Evolutionary conservation across 2,113 vertebrate species (phyloP).

Genomic region (Trinectes maculatus): DNA sequence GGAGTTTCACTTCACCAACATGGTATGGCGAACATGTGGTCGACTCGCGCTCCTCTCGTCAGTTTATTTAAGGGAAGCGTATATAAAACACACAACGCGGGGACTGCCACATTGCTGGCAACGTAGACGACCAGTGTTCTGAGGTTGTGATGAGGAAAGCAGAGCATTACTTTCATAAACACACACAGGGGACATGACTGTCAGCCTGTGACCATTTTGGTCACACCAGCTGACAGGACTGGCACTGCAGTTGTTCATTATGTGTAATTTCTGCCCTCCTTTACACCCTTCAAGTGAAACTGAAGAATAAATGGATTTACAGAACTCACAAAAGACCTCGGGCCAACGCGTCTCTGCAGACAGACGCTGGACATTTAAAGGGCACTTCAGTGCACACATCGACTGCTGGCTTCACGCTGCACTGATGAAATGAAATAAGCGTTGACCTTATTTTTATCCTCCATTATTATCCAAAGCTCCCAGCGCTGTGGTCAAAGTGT

Average conservation of each 20-base stretch:
- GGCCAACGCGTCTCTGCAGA: constrained; percentile 41
- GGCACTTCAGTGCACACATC: constrained; percentile 27
- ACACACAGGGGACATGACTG: constrained; percentile 75
- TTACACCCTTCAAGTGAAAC: constrained; percentile 77
- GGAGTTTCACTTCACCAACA: constrained; percentile 55
- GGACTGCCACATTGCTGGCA: constrained; percentile 72
- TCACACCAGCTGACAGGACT: constrained; percentile 78
- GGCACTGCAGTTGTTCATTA: constrained; percentile 80
- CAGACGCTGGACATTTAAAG: constrained; percentile 39
- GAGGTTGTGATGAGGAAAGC: constrained; percentile 76
- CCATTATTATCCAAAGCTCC: background rate
- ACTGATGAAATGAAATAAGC: constrained; percentile 18
- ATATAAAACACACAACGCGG: constrained; percentile 75
- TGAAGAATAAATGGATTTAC: constrained; percentile 79
- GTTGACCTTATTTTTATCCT: constrained; percentile 4
- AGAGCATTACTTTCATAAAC: constrained; percentile 75
- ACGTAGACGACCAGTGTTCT: constrained; percentile 73
- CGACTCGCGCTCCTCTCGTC: constrained; percentile 63
- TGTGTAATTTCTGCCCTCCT: constrained; percentile 79
- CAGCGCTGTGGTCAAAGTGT: background rate
- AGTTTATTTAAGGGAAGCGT: constrained; percentile 81
- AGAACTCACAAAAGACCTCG: constrained; percentile 59
- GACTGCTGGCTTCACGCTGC: constrained; percentile 30
- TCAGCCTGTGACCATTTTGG: constrained; percentile 79
- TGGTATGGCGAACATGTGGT: constrained; percentile 72